Evolutionary conservation across 2,888 invertebrate genomes (phyloP), one percentile per base, ranked within the genome.

Genomic region (Galerucella calmariensis): DNA sequence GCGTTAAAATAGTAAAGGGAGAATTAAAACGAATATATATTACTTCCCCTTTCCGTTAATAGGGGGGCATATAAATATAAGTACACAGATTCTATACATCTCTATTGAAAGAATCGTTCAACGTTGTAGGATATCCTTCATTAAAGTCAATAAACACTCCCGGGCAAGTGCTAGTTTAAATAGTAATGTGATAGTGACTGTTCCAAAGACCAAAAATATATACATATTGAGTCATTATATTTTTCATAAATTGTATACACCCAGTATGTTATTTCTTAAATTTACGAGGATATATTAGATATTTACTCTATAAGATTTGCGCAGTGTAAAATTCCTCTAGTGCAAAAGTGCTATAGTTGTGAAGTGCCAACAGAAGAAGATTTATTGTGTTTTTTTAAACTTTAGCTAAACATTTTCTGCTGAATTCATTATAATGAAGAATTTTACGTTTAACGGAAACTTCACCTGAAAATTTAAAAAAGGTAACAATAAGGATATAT

Each of bases 71-170:
- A 62, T 73, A 56, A 56, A 77, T 75, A 77, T 77, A 75, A 75
- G 70, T 68, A 75, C 62, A 59, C 68, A 72, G 73, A 77, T 74
- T 77, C 73, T 75, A 77, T 73, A 77, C 77, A 77, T 62, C 66
- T 71, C 73, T 61, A 75, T 77, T 75, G 77, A 75, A 73, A 74
- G 75, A 75, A 77, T 75, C 77, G 75, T 77, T 77, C 73, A 75
- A 77, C 74, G 75, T 67, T 65, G 75, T 70, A 77, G 77, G 77
- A 77, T 77, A 77, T 77, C 77, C 77, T 77, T 72, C 67, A 77
- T 77, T 77, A 77, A 68, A 77, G 72, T 74, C 77, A 77, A 77
- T 77, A 75, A 77, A 75, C 77, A 74, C 72, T 77, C 69, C 74
- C 77, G 69, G 66, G 71, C 75, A 63, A 77, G 77, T 73, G 77